Base-by-base conservation (phyloP, 2,113 vertebrate species). In the Hydrochoerus hydrochaeris region DNA sequence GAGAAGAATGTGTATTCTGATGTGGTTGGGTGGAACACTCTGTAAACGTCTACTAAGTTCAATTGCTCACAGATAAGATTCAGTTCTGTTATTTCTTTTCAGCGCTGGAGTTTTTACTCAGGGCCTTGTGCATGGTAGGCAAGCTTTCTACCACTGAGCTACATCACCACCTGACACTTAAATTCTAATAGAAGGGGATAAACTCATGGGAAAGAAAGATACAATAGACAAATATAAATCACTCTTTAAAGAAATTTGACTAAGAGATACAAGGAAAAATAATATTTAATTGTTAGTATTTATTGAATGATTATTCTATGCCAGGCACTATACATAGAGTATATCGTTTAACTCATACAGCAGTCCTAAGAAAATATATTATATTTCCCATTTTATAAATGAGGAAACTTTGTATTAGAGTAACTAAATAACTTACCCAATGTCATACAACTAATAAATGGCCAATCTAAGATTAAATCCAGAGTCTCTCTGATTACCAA, bases 291-390 rank as follows among this genome's bases (percentile, higher is more conserved):
- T 75, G 20, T 35, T 83, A 77, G 67, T 26, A 62, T 67, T 92
- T 97, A 86, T 52, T 96, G 63, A 67, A 75, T 67, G 35, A 26
- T 92, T 92, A 91, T 78, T 95, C 54, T 80, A 26, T 94, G 63
- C 20, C 52, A 91, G 75, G 19, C 32, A 38, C 46, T 71, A 24
- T 83, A 58, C 7, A 19, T 91, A 58, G 28, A 93, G 44, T 77
- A 73, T 78, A 65, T 93, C 60, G 10, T 91, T 95, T 92, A 77
- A 94, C 35, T 89, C 22, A 60, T n/a, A 60, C 7, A 86, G 24
- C 62, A 96, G 80, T 62, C 41, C 44, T 85, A 16, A 67, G 88
- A 65, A 24, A 77, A 86, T 57, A 49, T 92, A 81, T 67, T 87
- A 62, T 44, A 11, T 90, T 90, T 82, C 54, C 52, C 52, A 65